phyloP scores from a whole-genome alignment of 2,113 vertebrate genomes.

The Osmerus mordax region DNA sequence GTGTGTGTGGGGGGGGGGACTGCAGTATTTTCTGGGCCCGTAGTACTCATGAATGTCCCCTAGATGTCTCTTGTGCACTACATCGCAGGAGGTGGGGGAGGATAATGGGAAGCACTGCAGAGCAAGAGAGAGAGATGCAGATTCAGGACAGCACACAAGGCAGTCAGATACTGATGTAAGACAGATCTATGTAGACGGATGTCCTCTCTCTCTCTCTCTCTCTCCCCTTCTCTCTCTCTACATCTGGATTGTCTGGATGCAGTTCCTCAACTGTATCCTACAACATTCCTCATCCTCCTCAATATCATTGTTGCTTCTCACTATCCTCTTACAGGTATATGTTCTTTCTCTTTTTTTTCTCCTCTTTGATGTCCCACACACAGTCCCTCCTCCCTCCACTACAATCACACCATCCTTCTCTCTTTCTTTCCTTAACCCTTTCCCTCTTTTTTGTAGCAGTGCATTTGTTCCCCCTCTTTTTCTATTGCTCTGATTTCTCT shows the following conservation, averaged over 20 bases:
- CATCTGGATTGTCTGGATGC: not conserved
- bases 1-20: not conserved
- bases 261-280: too few species aligned
- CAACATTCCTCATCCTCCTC: too few species aligned
- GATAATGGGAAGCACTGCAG: slow-evolving; percentile 23
- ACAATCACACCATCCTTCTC: not conserved
- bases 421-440: not conserved
- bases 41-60: too few species aligned
- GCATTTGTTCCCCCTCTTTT: not conserved
- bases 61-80: too few species aligned
- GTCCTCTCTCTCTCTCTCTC: not conserved
- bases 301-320: not conserved
- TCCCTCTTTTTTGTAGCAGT: not conserved
- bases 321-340: not conserved
- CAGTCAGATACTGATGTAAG: not conserved
- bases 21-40: too few species aligned
- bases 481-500: not conserved
- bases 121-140: slow-evolving; percentile 23
- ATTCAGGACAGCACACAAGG: slow-evolving; percentile 8
- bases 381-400: not conserved
- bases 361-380: not conserved
- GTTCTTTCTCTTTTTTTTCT: not conserved
- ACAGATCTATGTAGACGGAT: not conserved
- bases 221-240: not conserved
- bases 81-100: not conserved